Evolutionary conservation across 2,888 invertebrate genomes (phyloP), one percentile per base, ranked within the genome.

Genomic region (Frankliniella fusca): DNA sequence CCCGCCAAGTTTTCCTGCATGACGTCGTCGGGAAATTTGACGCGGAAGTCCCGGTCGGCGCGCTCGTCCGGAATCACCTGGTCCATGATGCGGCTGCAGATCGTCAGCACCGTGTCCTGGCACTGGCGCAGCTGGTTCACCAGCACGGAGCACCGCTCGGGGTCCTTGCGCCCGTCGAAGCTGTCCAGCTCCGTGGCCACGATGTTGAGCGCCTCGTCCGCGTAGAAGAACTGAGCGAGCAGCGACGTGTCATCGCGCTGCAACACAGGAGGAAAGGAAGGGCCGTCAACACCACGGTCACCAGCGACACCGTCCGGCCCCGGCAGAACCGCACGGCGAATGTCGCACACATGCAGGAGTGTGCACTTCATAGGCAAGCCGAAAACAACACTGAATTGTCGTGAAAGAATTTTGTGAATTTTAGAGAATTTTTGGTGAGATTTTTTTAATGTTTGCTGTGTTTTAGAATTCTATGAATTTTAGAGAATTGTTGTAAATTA

Each of bases 21-120:
- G 18, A 99, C 97, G 88, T 99, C 99, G 88, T 99, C 99, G 0
- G 99, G 99, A 87, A 99, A 99, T 90, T 99, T 99, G 83, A 97
- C 97, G 81, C 99, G 92, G 89, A 98, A 99, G 86, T 98, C 98
- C 80, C 99, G 91, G 85, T 95, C 94, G 82, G 97, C 97, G 82
- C 97, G 91, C 88, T 96, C 95, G 84, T 94, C 94, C 7, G 91
- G 91, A 83, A 98, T 93, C 82, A 97, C 90, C 86, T 97, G 96
- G 88, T 97, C 97, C 97, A 98, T 98, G 86, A 98, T 97, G 87
- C 94, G 93, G 88, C 97, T 97, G 84, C 97, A 97, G 87, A 97
- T 96, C 86, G 94, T 95, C 85, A 98, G 90, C 84, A 98, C 89
- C 87, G 90, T 90, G 86, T 91, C 94, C 91, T 97, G 98, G 85